Evolutionary conservation across 2,113 vertebrate genomes (phyloP), one percentile per base, ranked within the genome.

Genomic region (Ptilorrhoa leucosticta): DNA sequence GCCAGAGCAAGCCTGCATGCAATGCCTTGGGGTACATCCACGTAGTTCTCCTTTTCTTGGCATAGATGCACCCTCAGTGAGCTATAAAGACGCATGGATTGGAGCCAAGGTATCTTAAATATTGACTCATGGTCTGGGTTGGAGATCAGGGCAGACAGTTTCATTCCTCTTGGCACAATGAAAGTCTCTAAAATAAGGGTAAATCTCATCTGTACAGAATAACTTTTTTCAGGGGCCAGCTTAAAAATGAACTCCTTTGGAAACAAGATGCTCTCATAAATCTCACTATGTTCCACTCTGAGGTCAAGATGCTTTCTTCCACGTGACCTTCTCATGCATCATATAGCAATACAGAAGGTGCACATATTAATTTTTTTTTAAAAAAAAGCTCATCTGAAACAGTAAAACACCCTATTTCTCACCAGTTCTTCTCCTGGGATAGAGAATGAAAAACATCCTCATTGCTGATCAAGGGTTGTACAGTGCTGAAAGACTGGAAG

Each of bases 71-170:
- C 79, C 82, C 79, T 65, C 79, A 60, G 72, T 54, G 71, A 93
- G 85, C 93, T 91, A 65, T 83, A 93, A 95, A 96, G 87, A 30
- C 27, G 2, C 13, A 1, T 60, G 92, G 93, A 58, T 0, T 40
- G 31, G 56, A 87, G 94, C 94, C 87, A 91, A 88, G 54, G 92
- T 95, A 86, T 97, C 95, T 96, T 96, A 96, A 96, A 96, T 94
- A 95, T 92, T 96, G 96, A 93, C 95, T 97, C 92, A 93, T 48
- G 92, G 73, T 95, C 94, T 93, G 87, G 60, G 85, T 95, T 96
- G 94, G 85, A 93, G 82, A 95, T 93, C 94, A 88, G 91, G 94
- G 65, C 91, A 94, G 91, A 95, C 89, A 93, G 82, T 87, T 95
- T 96, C 93, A 95, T 73, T 96, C 88, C 60, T 96, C 87, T 95